Evolutionary conservation across 2,888 invertebrate genomes (phyloP), one percentile per base, ranked within the genome.

Genomic region (Meiosimyza platycephala): DNA sequence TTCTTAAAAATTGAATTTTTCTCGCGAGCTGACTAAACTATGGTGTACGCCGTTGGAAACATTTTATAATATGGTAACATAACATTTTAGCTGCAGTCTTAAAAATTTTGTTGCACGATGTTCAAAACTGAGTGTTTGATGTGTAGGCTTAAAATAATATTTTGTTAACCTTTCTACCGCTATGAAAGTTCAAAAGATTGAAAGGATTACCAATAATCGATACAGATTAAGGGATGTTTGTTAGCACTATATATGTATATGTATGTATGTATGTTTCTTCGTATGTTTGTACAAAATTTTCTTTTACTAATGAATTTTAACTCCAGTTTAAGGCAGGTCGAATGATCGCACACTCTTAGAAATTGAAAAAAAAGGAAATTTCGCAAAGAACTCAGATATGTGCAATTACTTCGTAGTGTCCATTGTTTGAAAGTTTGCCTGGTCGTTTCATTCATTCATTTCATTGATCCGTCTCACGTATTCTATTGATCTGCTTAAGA

Each of bases 201-300:
- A 82, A 79, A 79, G 80, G 81, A 84, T 85, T 85, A 83, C 76
- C 82, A 82, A 82, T 83, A 81, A 84, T 84, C 84, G 81, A 84
- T 85, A 83, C 83, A 82, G 87, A 84, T 87, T 87, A 85, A 80
- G 85, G 84, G 83, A 85, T 86, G 85, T 83, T 84, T 79, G 74
- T 71, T 18, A 40, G 60, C 13, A 12, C 28, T 22, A 57, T n/a
- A 18, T 13, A n/a, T n/a, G 1, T 2, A 22, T 22, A 22, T 22
- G 22, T 22, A 22, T 7, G 5, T 18, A 57, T 6, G 4, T 2
- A 57, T 18, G 4, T 16, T 2, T 6, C 1, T 6, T n/a, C 18
- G 18, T 5, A 18, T 18, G 18, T 57, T 16, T 12, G 12, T 60
- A 15, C 48, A 50, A 40, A 40, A 40, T 63, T 55, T 62, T 71